Base-by-base conservation (phyloP, 2,888 invertebrate species). In the Diachrysia chrysitis region DNA sequence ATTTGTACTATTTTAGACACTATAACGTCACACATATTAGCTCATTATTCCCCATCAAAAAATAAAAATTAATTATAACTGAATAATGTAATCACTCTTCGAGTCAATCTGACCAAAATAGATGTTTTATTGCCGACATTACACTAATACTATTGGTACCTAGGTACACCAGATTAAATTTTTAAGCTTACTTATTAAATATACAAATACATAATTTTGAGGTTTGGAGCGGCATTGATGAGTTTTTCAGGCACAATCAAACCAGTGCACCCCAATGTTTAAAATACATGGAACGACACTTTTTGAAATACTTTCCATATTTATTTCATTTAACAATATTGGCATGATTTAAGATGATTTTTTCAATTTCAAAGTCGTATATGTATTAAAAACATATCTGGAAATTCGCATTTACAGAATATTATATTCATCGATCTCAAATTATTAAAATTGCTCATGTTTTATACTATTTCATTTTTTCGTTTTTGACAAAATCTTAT, bases 1-100 rank as follows among this genome's bases (percentile, higher is more conserved):
- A 95, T 95, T 95, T 95, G 95, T 95, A 95, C 95, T 95, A 95
- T 95, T 95, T 94, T 95, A 95, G 95, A 95, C 93, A 95, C 95
- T 94, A 92, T 91, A 93, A 93, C 90, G 93, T 94, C 94, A 94
- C 93, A 94, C 93, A 91, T 90, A 91, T 92, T 93, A 94, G 92
- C 93, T 94, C 92, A 93, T 91, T 76, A 90, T 91, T 90, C 90
- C 93, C 91, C 91, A 90, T 92, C 86, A 89, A 92, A 93, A 92
- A 92, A 87, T 89, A 90, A 92, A 51, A 91, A 88, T 90, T 91
- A 93, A 89, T 91, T 87, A 89, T 90, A 90, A 93, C 95, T 95
- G 95, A 95, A 95, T 95, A 95, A 95, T 95, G 95, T 91, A 90
- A 95, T 94, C 95, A 93, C 92, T 92, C 93, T 90, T 92, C 87